Base-by-base conservation (phyloP, 2,113 vertebrate species). In the Pyrgilauda ruficollis region DNA sequence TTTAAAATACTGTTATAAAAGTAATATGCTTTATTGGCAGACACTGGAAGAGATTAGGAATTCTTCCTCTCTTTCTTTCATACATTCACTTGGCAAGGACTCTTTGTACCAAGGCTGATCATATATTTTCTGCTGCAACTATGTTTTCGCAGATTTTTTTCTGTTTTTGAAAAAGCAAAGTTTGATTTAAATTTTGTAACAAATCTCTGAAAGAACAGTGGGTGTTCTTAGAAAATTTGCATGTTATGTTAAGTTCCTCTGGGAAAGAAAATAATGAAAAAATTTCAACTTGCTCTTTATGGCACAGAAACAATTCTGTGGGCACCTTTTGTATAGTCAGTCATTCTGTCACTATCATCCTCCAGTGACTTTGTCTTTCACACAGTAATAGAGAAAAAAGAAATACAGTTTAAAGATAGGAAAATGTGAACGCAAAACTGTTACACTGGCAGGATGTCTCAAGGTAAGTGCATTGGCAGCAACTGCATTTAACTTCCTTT, bases 291-390 rank as follows among this genome's bases (percentile, higher is more conserved):
- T 78, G 7, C 31, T 94, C 31, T 91, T 95, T 68, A 41, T 79
- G 73, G 27, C 74, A 82, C 13, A 72, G 47, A 83, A n/a, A 77
- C 23, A 79, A 23, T 68, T 94, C 44, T 95, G 49, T 62, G 58
- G 64, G n/a, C 43, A 83, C 3, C 72, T 83, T 95, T 91, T 91
- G 52, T 96, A 35, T 31, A 96, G 94, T 95, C 84, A 90, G 31
- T 96, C 86, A 93, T 78, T 82, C 89, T 96, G 92, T 91, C 87
- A 80, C 61, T 74, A 63, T 74, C 82, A 86, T 77, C 41, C 86
- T 92, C 53, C 73, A 75, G 80, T 72, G 89, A 94, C 80, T 97
- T 93, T 94, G 88, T 92, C 93, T 96, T 96, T 94, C 26, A 56
- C 28, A n/a, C 33, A 59, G 79, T 30, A 91, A 88, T 11, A 80